These are phyloP conservation scores for Nannobrachium achirus DNA, from an alignment of 2,113 vertebrate genomes.

Conservation along the genomic window DNA sequence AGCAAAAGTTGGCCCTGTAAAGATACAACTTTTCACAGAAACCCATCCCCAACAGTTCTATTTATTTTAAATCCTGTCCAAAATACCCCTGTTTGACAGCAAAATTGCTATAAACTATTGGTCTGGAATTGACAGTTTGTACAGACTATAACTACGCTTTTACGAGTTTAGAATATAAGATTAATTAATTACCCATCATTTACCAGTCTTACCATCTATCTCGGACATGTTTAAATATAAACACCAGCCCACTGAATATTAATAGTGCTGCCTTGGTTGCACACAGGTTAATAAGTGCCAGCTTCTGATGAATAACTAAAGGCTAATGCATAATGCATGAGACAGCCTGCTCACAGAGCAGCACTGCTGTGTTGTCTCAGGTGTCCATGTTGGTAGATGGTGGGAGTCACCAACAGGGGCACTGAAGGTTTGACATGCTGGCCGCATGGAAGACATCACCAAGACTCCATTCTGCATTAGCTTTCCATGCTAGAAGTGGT, in stretches of 20 bases:
- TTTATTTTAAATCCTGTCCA: neutral
- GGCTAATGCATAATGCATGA: slow-evolving; percentile 68
- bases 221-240: slow-evolving; percentile 38
- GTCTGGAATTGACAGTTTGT: neutral
- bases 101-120: neutral
- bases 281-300: slow-evolving; percentile 60
- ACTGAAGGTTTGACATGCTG: neutral
- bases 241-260: slow-evolving; percentile 59
- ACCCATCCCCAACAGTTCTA: neutral
- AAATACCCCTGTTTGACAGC: neutral
- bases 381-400: slow-evolving; percentile 33
- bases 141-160: too few relatives aligned
- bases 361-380: slow-evolving; percentile 32
- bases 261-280: slow-evolving; percentile 55
- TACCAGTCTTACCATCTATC: slow-evolving; percentile 36
- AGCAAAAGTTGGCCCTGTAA: slow-evolving; percentile 47
- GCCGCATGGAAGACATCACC: too few relatives aligned
- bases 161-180: too few relatives aligned
- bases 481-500: too few relatives aligned
- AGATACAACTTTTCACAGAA: slow-evolving; percentile 40
- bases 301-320: slow-evolving; percentile 69
- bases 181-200: slow-evolving; percentile 45
- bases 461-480: too few relatives aligned
- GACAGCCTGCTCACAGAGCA: slow-evolving; percentile 26
- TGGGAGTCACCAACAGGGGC: slow-evolving; percentile 26